Conservation (phyloP, 2,113 vertebrate genomes). For the Platysternon megacephalum region DNA sequence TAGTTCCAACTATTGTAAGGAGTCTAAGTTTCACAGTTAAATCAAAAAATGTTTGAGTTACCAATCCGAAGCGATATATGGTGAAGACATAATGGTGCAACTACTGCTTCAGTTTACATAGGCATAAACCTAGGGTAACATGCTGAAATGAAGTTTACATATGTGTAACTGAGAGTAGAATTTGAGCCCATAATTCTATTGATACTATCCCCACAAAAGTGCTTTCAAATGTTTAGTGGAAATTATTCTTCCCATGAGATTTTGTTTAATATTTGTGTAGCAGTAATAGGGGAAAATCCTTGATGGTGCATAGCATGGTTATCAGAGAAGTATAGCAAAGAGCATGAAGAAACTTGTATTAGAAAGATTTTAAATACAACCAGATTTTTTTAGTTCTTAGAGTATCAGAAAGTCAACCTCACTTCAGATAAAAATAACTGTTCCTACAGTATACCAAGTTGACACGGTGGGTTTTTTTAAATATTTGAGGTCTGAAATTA, state of each 20-base stretch:
- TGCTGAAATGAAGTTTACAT: conserved; percentile 22
- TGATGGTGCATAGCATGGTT: conserved; percentile 5
- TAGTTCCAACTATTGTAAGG: not conserved
- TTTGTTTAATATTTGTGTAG: conserved; percentile 40
- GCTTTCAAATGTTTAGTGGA: conserved; percentile 45
- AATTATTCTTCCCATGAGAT: conserved; percentile 42
- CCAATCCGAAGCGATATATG: conserved; percentile 1
- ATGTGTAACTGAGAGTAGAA: conserved; percentile 50
- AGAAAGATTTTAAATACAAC: not conserved
- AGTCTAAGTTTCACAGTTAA: conserved; percentile 40
- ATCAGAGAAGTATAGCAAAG: conserved; percentile 20
- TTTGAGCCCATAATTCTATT: conserved; percentile 21
- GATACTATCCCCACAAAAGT: conserved; percentile 27
- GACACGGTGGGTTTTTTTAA: not conserved
- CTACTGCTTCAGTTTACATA: conserved; percentile 56
- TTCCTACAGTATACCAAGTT: not conserved
- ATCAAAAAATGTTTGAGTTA: conserved; percentile 16
- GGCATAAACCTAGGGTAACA: conserved; percentile 52
- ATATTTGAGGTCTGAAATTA: not conserved
- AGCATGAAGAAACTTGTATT: conserved; percentile 37
- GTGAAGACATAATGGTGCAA: conserved; percentile 29
- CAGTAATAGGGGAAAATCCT: conserved; percentile 38
- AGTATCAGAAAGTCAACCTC: not conserved
- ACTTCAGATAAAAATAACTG: not conserved
- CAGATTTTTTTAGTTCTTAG: not conserved